Percentiles rank a stretch among this genome's conserved stretches.
Evolutionary conservation across 2,113 vertebrate species (phyloP).

Genomic region (Pipra filicauda): DNA sequence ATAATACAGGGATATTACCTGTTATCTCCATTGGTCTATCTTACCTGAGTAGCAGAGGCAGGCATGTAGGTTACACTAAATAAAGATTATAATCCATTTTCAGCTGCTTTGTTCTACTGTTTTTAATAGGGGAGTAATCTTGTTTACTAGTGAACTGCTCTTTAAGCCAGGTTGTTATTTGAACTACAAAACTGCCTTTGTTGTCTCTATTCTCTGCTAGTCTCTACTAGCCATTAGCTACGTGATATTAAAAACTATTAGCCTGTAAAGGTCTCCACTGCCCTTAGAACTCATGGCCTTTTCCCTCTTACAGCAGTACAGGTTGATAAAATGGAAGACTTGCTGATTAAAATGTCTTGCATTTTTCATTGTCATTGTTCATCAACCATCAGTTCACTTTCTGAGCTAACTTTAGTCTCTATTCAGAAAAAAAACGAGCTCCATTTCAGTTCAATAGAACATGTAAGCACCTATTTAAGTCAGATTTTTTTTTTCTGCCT

Average conservation of each 20-base stretch:
- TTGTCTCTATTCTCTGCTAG: neutral
- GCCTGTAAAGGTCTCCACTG: constrained; percentile 18
- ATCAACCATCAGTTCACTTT: constrained; percentile 15
- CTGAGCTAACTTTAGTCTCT: neutral
- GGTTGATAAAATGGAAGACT: neutral
- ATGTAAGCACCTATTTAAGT: neutral
- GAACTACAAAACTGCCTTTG: neutral
- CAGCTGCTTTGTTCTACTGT: neutral
- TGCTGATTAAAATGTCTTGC: constrained; percentile 23
- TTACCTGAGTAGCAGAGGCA: neutral
- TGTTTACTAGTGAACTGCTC: neutral
- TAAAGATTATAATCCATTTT: neutral
- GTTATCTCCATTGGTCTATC: neutral
- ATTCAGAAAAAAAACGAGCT: neutral
- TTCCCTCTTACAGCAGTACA: neutral
- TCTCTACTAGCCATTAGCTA: neutral
- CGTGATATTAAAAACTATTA: neutral
- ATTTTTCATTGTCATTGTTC: constrained; percentile 51
- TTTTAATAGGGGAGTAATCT: neutral
- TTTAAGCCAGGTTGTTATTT: neutral
- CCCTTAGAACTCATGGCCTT: constrained; percentile 39
- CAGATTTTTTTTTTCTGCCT: neutral
- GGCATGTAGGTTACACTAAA: neutral
- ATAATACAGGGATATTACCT: neutral
- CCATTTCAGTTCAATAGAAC: neutral